These are phyloP conservation scores for Napeogenes sylphis DNA, from an alignment of 2,888 invertebrate species.

Conservation along the genomic window DNA sequence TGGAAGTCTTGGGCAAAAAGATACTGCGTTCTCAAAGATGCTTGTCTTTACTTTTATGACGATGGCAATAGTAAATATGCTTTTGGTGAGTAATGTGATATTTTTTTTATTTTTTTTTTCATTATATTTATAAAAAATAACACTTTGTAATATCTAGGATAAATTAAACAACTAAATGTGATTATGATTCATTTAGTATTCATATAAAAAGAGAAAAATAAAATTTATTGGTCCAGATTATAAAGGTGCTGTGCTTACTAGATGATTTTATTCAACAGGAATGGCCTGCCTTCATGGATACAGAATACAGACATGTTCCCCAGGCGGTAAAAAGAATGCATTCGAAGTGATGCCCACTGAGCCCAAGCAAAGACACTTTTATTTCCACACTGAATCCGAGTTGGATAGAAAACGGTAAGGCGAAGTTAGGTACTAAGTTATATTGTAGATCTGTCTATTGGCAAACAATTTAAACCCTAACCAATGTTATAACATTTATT, in stretches of 20 bases:
- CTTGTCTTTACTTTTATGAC: conserved; percentile 95
- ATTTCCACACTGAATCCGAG: conserved; percentile 95
- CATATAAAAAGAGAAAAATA: background rate
- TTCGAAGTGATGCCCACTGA: conserved; percentile 95
- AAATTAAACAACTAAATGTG: too few species aligned
- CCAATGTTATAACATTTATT: too few species aligned
- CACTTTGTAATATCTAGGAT: too few species aligned
- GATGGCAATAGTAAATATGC: conserved; percentile 92
- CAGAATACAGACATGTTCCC: conserved; percentile 89
- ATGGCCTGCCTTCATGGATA: conserved; percentile 97
- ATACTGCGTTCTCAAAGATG: conserved; percentile 96
- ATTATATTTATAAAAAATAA: too few species aligned
- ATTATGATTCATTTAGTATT: background rate
- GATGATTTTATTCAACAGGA: conserved; percentile 70
- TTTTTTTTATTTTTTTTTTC: background rate
- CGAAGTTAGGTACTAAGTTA: conserved; percentile 5
- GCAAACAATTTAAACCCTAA: too few species aligned
- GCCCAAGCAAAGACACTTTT: conserved; percentile 90
- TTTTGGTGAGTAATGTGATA: conserved; percentile 80
- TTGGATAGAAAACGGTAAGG: conserved; percentile 94
- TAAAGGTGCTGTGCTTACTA: background rate
- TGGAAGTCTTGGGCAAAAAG: conserved; percentile 94
- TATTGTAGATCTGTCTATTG: too few species aligned
- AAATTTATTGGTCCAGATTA: background rate
- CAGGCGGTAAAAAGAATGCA: conserved; percentile 92